Evolutionary conservation across 2,113 vertebrate genomes (phyloP), one percentile per base, ranked within the genome.

Genomic region (Nothobranchius furzeri): DNA sequence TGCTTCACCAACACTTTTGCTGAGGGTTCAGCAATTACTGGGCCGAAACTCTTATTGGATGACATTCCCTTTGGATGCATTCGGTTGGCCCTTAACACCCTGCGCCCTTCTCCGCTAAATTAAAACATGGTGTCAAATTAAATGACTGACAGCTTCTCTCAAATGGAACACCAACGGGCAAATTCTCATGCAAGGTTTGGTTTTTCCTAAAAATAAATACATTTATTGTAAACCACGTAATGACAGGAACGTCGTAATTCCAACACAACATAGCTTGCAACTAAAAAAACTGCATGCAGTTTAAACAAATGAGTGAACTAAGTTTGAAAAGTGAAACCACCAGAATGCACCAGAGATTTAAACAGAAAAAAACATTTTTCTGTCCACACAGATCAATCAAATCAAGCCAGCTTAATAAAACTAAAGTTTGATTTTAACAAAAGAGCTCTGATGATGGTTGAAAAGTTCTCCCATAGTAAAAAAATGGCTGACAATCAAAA

Each of bases 1-100:
- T 75, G 78, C 78, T 58, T 70, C 73, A 60, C 42, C 14, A 7
- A 76, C 79, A 85, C 68, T 79, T 81, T 73, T 25, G n/a, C 49
- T 49, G 24, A 68, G 52, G 56, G 50, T 57, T 73, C 53, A 60
- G 64, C 43, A 61, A 47, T 85, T 52, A 65, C 46, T 66, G 57
- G 37, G 61, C 43, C 12, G 35, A 2, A 45, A 60, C 48, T 35
- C 46, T 68, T 48, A 68, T 24, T 69, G 61, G 68, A 48, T 37
- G 57, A 40, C 64, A 75, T 63, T 70, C 20, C 70, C 56, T 15
- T n/a, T 57, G 59, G 76, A 73, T 64, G 54, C 6, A 47, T 66
- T 58, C 17, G 20, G 43, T 47, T 24, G 13, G 17, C 45, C 46
- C 12, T 52, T 12, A 36, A 47, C 40, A 53, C 43, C 54, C 17